Base-by-base conservation (phyloP, 1,140 invertebrate genomes). In the Zaprionus inermis region DNA sequence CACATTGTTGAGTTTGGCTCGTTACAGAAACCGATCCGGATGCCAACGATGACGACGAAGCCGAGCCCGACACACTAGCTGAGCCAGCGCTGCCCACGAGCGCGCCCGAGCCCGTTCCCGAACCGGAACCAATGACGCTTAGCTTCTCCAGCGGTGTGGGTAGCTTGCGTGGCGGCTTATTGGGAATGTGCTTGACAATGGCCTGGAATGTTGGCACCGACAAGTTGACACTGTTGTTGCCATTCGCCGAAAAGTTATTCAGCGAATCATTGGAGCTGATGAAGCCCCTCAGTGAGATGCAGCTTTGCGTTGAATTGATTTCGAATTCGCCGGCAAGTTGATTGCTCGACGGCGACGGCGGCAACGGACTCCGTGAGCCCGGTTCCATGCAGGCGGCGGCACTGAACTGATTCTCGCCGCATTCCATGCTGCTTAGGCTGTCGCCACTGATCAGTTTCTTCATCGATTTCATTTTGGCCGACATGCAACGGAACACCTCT, bases 401-500 rank as follows among this genome's bases (percentile, higher is more conserved):
- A 68, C 96, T 95, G 59, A 96, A 95, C 75, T 96, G 96, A 77
- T 94, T 94, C 82, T 97, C 96, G 46, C 94, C 94, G 82, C 95
- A 95, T 69, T 96, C 96, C 30, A 96, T 93, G 81, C 94, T 94
- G 61, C 94, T 94, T 16, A 94, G 92, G 61, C 93, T 94, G 68
- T 96, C 96, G 59, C 94, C 94, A 32, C 94, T 95, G 55, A 97
- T 93, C 61, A 96, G 92, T 91, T 97, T 96, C 85, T 96, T 97
- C 96, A 97, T 97, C 4, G 94, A 96, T 83, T 96, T 96, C 95
- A 97, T 97, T 92, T 96, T 96, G 2, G 95, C 93, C 1, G 95
- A 95, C 63, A 97, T 94, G 90, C 96, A 96, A 61, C 95, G 94
- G 71, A 96, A 97, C 64, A 97, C 96, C 92, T 97, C 96, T 76